Evolutionary conservation across 2,888 invertebrate species (phyloP).

Genomic region (Aporophyla lueneburgensis): DNA sequence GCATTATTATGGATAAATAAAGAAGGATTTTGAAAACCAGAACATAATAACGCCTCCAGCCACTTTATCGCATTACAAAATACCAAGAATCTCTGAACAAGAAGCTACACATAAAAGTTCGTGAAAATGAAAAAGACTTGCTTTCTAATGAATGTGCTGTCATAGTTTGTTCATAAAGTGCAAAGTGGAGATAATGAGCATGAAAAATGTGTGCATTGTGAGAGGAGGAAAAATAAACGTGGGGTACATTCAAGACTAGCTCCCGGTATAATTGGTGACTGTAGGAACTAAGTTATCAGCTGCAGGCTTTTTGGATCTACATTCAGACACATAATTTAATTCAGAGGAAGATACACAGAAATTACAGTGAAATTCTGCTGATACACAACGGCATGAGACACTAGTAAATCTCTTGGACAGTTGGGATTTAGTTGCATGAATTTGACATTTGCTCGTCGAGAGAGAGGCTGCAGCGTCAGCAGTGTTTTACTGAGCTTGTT

Average conservation of each 20-base stretch:
- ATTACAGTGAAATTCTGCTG: constrained; percentile 1
- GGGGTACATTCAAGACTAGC: constrained; percentile 25
- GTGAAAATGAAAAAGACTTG: constrained; percentile 29
- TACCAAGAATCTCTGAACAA: constrained; percentile 27
- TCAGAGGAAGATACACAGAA: not conserved
- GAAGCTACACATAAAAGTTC: constrained; percentile 19
- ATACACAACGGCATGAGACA: constrained; percentile 8
- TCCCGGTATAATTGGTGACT: not conserved
- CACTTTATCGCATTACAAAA: constrained; percentile 3
- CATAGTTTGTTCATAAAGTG: constrained; percentile 49
- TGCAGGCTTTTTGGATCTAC: not conserved
- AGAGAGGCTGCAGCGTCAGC: constrained; percentile 34
- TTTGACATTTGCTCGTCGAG: constrained; percentile 25
- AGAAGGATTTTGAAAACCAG: not conserved
- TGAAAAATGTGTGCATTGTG: constrained; percentile 55
- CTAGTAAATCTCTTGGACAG: constrained; percentile 35
- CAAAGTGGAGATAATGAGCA: constrained; percentile 54
- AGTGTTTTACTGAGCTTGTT: constrained; percentile 34
- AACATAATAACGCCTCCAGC: constrained; percentile 11
- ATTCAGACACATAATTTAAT: constrained; percentile 1
- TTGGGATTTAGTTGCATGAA: constrained; percentile 18
- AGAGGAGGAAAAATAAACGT: constrained; percentile 30
- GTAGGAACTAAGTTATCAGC: constrained; percentile 5
- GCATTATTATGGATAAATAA: constrained; percentile 6
- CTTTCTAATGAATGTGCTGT: constrained; percentile 53